Evolutionary conservation across 2,113 vertebrate genomes (phyloP).

Genomic region (Rattus rattus): DNA sequence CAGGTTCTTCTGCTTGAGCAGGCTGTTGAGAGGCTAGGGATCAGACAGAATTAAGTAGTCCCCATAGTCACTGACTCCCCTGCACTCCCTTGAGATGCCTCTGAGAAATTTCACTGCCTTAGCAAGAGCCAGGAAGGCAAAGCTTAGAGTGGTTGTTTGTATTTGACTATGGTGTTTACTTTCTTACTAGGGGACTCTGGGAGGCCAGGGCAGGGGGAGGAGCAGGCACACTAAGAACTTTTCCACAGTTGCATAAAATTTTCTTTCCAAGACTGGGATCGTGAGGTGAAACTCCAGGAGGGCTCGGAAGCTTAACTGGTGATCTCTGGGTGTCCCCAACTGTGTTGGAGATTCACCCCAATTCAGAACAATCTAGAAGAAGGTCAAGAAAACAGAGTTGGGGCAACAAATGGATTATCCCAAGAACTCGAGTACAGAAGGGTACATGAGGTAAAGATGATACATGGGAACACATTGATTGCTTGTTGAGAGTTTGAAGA

Average conservation of each 20-base stretch:
- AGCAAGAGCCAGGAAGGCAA: constrained; percentile 43
- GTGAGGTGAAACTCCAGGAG: background rate
- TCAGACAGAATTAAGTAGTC: background rate
- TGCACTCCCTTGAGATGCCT: background rate
- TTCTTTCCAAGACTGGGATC: background rate
- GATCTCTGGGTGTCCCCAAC: background rate
- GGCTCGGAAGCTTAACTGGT: background rate
- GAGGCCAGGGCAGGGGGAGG: background rate
- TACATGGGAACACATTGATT: background rate
- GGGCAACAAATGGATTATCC: background rate
- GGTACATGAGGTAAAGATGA: background rate
- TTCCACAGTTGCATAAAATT: background rate
- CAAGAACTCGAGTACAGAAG: background rate
- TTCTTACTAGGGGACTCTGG: background rate
- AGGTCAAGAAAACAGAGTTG: background rate
- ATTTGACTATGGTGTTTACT: constrained; percentile 1
- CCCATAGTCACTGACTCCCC: background rate
- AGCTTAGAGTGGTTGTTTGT: background rate
- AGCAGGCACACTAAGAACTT: background rate
- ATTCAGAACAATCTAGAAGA: background rate
- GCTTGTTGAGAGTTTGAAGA: constrained; percentile 9
- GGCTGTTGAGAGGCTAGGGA: background rate
- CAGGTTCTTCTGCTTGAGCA: background rate
- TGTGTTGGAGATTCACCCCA: background rate
- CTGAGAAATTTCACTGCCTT: background rate